Evolutionary conservation across 2,888 invertebrate genomes (phyloP).

Genomic region (Smittia aterrima): DNA sequence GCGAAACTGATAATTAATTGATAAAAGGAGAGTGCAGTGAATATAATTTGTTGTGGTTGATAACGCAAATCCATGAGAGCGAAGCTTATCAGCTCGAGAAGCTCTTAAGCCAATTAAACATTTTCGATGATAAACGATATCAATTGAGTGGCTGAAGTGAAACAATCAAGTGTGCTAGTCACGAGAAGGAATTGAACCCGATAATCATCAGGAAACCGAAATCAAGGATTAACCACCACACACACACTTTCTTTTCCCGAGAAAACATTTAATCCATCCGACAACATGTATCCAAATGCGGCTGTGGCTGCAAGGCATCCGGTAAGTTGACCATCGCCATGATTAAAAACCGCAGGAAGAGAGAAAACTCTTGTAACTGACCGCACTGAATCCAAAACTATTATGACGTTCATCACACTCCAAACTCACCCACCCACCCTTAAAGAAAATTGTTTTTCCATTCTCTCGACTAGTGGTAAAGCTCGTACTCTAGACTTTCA

Average conservation of each 20-base stretch:
- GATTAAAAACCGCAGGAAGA: background rate
- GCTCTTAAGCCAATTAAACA: background rate
- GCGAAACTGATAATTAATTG: constrained; percentile 5
- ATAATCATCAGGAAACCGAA: constrained; percentile 45
- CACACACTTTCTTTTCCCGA: background rate
- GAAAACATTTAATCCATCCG: background rate
- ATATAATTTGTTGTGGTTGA: background rate
- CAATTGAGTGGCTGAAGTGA: background rate
- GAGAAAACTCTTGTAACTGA: background rate
- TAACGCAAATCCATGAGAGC: background rate
- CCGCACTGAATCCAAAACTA: background rate
- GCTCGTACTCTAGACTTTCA: too few species aligned
- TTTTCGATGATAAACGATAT: background rate
- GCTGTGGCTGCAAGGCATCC: constrained; percentile 84
- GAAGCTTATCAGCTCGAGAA: background rate
- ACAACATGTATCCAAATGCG: constrained; percentile 75
- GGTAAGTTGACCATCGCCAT: constrained; percentile 59
- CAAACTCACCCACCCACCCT: background rate
- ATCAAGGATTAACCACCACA: constrained; percentile 56
- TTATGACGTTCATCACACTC: background rate
- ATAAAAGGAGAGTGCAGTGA: background rate
- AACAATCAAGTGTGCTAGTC: constrained; percentile 10
- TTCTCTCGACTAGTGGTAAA: background rate
- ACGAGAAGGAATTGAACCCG: background rate
- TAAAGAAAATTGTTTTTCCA: background rate